Conservation (phyloP, 2,888 invertebrate species). For the Ptychoptera contaminata region DNA sequence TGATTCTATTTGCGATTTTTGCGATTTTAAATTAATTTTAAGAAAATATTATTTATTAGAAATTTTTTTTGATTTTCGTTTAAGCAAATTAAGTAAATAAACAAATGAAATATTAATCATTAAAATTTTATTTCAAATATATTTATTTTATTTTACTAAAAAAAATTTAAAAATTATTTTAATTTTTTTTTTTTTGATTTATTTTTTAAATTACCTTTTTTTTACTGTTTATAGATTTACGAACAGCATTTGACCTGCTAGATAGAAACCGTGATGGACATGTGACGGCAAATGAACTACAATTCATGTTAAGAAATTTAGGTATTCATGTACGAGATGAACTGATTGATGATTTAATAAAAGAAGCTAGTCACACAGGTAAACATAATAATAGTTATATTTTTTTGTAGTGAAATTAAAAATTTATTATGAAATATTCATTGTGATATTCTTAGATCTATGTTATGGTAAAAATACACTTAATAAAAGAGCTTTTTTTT, state of each 20-base stretch:
- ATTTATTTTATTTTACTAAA: neutral
- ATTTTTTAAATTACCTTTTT: neutral
- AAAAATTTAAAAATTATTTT: neutral
- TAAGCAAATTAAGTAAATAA: too few species aligned
- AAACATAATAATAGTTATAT: constrained; percentile 17
- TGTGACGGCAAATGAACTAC: constrained; percentile 57
- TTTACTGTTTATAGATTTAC: constrained; percentile 40
- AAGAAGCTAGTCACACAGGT: constrained; percentile 59
- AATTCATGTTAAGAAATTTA: constrained; percentile 62
- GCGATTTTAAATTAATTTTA: too few species aligned
- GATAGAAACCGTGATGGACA: constrained; percentile 65
- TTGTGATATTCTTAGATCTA: too few species aligned
- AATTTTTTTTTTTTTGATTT: neutral
- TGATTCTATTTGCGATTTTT: too few species aligned
- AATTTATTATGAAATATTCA: too few species aligned
- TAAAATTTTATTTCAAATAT: neutral
- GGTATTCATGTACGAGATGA: constrained; percentile 62
- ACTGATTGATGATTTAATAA: constrained; percentile 55
- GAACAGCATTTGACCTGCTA: constrained; percentile 60
- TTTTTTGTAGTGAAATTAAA: neutral
- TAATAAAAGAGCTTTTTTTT: too few species aligned
- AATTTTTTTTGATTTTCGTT: too few species aligned
- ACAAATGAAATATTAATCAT: too few species aligned
- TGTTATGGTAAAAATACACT: too few species aligned
- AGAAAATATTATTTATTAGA: too few species aligned